Conservation (phyloP, 2,888 invertebrate genomes). For the Catocala fraxini region DNA sequence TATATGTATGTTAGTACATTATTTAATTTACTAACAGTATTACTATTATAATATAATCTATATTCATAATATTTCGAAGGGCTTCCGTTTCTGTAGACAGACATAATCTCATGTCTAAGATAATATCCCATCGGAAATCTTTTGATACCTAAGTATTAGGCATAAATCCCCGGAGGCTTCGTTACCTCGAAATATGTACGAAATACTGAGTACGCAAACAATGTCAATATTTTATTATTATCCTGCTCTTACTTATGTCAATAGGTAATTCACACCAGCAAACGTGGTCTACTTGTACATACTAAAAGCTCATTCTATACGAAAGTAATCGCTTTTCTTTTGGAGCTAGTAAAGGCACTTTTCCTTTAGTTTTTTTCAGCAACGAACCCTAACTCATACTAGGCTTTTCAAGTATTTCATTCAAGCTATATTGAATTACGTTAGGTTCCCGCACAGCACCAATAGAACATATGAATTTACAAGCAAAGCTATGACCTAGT, state of each 20-base stretch:
- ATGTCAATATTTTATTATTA: slow-evolving; percentile 39
- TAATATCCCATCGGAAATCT: slow-evolving; percentile 59
- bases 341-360: neutral
- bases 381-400: neutral
- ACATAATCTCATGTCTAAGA: slow-evolving; percentile 50
- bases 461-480: slow-evolving; percentile 37
- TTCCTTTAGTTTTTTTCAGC: neutral
- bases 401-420: slow-evolving; percentile 27
- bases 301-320: neutral
- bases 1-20: neutral
- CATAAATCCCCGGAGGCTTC: slow-evolving; percentile 56
- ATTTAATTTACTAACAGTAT: too few relatives aligned
- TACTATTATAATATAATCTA: neutral
- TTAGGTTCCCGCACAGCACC: slow-evolving; percentile 11
- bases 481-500: slow-evolving; percentile 51
- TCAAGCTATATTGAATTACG: slow-evolving; percentile 23
- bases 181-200: slow-evolving; percentile 51
- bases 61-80: slow-evolving; percentile 16
- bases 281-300: neutral
- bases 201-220: slow-evolving; percentile 25
- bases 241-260: slow-evolving; percentile 18
- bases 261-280: slow-evolving; percentile 36
- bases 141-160: slow-evolving; percentile 57
- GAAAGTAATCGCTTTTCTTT: neutral
- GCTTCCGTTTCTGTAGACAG: slow-evolving; percentile 33